Evolutionary conservation across 2,113 vertebrate species (phyloP).

Genomic region (Nannospalax galili): DNA sequence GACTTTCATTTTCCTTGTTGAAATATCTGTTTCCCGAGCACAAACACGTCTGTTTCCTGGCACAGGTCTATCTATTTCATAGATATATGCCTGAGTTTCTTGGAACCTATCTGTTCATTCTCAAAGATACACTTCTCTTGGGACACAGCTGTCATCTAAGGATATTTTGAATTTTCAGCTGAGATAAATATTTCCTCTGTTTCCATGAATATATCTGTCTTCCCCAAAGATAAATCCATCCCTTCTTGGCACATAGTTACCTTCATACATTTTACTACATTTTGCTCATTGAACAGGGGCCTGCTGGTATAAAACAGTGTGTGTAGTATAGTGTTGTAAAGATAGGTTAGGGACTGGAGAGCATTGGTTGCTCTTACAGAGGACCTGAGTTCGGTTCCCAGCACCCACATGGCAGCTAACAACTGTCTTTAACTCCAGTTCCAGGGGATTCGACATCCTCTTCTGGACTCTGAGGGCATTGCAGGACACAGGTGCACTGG

Average conservation of each 20-base stretch:
- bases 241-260: neutral
- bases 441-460: too few relatives aligned
- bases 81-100: neutral
- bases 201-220: neutral
- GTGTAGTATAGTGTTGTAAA: neutral
- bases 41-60: neutral
- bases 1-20: neutral
- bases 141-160: neutral
- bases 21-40: neutral
- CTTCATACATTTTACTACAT: constrained; percentile 35
- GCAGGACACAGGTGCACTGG: too few relatives aligned
- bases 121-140: constrained; percentile 32
- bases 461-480: too few relatives aligned
- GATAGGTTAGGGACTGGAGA: neutral
- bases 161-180: constrained; percentile 28
- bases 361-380: too few relatives aligned
- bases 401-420: too few relatives aligned
- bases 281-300: neutral
- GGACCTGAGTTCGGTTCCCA: too few relatives aligned
- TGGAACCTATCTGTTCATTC: neutral
- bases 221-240: neutral
- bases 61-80: neutral
- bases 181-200: constrained; percentile 4
- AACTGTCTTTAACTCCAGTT: too few relatives aligned
- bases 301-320: neutral